Evolutionary conservation across 2,888 invertebrate species (phyloP), one percentile per base, ranked within the genome.

Genomic region (Drosophila borealis): DNA sequence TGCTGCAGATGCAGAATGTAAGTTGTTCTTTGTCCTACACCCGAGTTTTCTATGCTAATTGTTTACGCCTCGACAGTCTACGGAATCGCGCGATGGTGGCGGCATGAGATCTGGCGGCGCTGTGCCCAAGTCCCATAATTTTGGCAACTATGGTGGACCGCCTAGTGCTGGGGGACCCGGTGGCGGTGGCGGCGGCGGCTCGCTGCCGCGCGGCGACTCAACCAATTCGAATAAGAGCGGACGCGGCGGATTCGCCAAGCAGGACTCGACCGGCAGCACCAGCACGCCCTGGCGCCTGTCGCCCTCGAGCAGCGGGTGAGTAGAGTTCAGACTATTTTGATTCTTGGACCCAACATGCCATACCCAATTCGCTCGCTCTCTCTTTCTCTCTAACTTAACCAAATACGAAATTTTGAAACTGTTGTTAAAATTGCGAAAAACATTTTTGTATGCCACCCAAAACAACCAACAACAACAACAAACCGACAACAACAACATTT

Each of bases 51-150:
- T 10, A 48, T 14, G 36, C 34, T 62, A 65, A 41, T 3, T 46
- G 29, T 5, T 29, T 17, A 5, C 10, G 1, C 1, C 19, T 13
- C 39, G 61, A 44, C 60, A 91, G 90, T 87, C 89, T 10, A 89
- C 86, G 36, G 90, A 91, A 69, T 87, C 79, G 64, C 92, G 88
- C 70, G 93, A 79, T 86, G 90, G 64, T 36, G 91, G 78, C 39
- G 63, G 74, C 86, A 94, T 91, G 86, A 65, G 88, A 33, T 81
- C 88, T 8, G 88, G 73, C 9, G 90, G 86, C 36, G 94, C 94
- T 14, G 95, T 96, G 46, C 95, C 96, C 49, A 97, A 97, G 92
- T 96, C 97, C 54, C 97, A 96, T 93, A 97, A 97, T 92, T 98
- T 98, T 89, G 97, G 97, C 11, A 97, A 97, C 2, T 97, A 97